Conservation (phyloP, 1,140 invertebrate species). For the Pseudomyrmex flavicornis region DNA sequence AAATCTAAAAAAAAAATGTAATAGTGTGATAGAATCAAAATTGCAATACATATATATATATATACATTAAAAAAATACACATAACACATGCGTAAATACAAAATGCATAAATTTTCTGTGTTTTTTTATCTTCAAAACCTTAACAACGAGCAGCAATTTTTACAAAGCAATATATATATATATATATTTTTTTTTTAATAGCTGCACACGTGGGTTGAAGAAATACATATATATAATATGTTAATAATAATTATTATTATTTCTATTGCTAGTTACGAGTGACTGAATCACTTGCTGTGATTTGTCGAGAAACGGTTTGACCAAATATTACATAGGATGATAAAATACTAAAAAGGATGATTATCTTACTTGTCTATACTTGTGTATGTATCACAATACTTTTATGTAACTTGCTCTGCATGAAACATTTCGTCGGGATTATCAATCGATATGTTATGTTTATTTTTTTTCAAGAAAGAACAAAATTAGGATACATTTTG, state of each 20-base stretch:
- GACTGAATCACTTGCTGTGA: conserved; percentile 54
- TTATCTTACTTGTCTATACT: conserved; percentile 64
- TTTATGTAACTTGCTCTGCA: neutral
- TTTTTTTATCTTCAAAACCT: conserved; percentile 25
- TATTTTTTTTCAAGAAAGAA: neutral
- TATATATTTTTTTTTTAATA: conserved; percentile 2
- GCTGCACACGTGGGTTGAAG: conserved; percentile 64
- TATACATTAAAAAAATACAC: too few relatives aligned
- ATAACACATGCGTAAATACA: neutral
- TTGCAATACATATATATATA: conserved; percentile 2
- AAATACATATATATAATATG: conserved; percentile 6
- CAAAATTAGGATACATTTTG: neutral
- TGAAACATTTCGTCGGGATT: neutral
- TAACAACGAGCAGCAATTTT: conserved; percentile 10
- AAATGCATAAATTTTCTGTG: conserved; percentile 18
- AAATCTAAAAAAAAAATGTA: conserved; percentile 17
- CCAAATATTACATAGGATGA: conserved; percentile 68
- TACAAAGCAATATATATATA: neutral
- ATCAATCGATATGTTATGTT: neutral
- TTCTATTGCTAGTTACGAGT: conserved; percentile 55
- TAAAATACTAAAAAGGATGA: conserved; percentile 44
- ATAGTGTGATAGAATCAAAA: conserved; percentile 45
- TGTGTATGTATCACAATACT: neutral
- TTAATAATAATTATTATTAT: conserved; percentile 44
- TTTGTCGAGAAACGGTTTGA: conserved; percentile 63